Conservation (phyloP, 2,888 invertebrate genomes). For the Lycophotia porphyrea region DNA sequence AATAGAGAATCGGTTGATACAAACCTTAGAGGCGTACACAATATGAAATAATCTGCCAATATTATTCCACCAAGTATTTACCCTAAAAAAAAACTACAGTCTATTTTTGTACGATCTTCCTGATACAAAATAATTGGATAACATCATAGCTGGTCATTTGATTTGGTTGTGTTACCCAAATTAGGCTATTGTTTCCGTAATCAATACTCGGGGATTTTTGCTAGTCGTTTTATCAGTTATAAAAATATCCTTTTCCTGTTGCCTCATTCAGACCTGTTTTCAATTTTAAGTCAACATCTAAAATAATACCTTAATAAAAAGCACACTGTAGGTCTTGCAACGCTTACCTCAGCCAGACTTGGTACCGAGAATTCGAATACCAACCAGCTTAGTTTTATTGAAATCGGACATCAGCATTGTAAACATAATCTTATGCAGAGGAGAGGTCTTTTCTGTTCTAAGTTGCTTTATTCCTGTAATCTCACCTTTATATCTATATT, state of each 20-base stretch:
- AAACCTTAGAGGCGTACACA: neutral
- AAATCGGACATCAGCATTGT: neutral
- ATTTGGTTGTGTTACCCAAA: constrained; percentile 7
- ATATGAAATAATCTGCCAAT: too few species aligned
- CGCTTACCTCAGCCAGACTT: neutral
- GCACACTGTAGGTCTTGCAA: neutral
- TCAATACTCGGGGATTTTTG: constrained; percentile 9
- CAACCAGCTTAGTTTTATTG: neutral
- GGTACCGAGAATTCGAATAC: neutral
- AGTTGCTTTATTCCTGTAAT: neutral
- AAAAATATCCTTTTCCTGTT: neutral
- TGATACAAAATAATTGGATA: constrained; percentile 32
- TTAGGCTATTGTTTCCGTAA: constrained; percentile 25
- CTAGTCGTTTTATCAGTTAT: neutral
- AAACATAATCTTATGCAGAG: neutral
- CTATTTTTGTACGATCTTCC: constrained; percentile 8
- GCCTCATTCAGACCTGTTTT: neutral
- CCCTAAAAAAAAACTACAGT: neutral
- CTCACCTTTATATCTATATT: neutral
- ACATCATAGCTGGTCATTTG: constrained; percentile 2
- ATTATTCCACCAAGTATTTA: neutral
- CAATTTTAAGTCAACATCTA: neutral
- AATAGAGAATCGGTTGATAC: neutral
- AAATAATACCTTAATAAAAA: neutral
- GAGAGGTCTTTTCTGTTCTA: neutral